phyloP scores from a whole-genome alignment of 2,797 vertebrate species.

The Anisognathus igniventris region DNA sequence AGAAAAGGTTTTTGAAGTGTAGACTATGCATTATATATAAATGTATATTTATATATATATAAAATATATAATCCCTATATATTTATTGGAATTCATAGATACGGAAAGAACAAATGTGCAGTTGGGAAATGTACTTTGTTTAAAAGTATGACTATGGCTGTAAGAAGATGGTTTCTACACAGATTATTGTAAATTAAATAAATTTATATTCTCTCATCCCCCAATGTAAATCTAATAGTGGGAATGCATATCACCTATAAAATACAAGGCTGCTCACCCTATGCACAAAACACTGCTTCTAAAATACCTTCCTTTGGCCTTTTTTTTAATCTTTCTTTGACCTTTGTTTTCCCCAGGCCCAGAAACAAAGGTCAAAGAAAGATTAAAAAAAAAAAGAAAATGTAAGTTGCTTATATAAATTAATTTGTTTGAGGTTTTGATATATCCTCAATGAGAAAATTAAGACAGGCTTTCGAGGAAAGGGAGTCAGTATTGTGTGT shows the following conservation, averaged over 20 bases:
- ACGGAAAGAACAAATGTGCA: not conserved
- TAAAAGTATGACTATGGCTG: not conserved
- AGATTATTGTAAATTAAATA: not conserved
- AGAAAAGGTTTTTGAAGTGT: not conserved
- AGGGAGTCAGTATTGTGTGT: not conserved
- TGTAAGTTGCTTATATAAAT: not conserved
- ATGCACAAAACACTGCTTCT: fast-evolving
- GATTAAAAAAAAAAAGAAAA: not conserved
- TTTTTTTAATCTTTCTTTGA: no score
- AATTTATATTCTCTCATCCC: not conserved
- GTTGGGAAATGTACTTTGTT: not conserved
- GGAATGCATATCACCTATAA: not conserved
- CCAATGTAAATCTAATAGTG: not conserved
- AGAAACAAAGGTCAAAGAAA: not conserved
- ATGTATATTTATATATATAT: not conserved
- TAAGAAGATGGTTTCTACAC: not conserved
- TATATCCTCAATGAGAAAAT: not conserved
- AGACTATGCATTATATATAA: not conserved
- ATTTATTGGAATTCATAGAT: not conserved
- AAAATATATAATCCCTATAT: not conserved
- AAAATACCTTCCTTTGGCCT: not conserved
- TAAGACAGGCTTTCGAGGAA: not conserved
- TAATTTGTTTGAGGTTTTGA: not conserved
- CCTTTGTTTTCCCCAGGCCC: not conserved
- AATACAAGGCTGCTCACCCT: not conserved